Percentiles rank a stretch among this genome's conserved stretches.
phyloP scores from a whole-genome alignment of 2,797 vertebrate genomes.

The Picus viridis region DNA sequence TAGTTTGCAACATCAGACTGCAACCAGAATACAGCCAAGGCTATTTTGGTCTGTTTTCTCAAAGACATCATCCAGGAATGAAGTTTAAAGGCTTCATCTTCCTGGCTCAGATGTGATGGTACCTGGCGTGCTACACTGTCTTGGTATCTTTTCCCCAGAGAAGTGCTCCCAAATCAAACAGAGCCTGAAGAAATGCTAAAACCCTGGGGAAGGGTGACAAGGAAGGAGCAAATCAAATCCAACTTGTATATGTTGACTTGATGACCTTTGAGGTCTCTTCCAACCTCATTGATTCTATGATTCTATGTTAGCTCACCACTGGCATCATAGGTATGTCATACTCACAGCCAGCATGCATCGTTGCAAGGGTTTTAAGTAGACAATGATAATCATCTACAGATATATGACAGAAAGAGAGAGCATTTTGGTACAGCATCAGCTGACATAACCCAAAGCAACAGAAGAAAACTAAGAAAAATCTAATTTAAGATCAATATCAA shows the following conservation, averaged over 20 bases:
- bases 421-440: background rate
- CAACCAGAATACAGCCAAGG: background rate
- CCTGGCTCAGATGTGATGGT: background rate
- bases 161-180: background rate
- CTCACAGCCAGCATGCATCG: background rate
- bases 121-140: background rate
- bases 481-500: slow-evolving; percentile 48
- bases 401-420: background rate
- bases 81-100: slow-evolving; percentile 9
- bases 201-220: background rate
- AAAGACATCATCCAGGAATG: slow-evolving; percentile 23
- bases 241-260: background rate
- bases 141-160: slow-evolving; percentile 9
- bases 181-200: slow-evolving; percentile 23
- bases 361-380: slow-evolving; percentile 4
- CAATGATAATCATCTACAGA: background rate
- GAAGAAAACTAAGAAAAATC: slow-evolving; percentile 39
- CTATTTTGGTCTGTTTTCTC: slow-evolving; percentile 23
- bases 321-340: background rate
- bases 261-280: too few species aligned
- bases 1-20: slow-evolving; percentile 1
- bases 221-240: background rate
- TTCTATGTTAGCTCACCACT: background rate
- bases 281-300: too few species aligned
- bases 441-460: slow-evolving; percentile 34